Evolutionary conservation across 2,888 invertebrate genomes (phyloP), one percentile per base, ranked within the genome.

Genomic region (Drosophila austrosaltans): DNA sequence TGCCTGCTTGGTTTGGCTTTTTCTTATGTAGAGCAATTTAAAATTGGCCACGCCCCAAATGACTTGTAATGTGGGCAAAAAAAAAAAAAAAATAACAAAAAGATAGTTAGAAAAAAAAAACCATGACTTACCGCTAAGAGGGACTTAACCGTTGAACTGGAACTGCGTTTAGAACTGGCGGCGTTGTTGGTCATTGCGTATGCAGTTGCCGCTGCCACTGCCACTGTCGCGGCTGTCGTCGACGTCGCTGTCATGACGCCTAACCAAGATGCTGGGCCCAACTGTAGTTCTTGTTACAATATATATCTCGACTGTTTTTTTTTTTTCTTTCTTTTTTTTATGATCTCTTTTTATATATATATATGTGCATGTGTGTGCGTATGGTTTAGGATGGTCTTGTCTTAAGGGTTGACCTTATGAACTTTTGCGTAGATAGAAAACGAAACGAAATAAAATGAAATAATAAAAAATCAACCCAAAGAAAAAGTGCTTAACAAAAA

Each of bases 61-160:
- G 72, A 60, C 32, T 60, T 57, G 65, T 71, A 48, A 44, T 61
- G 72, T 44, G 65, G 65, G 53, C 48, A 48, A 48, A 48, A 48
- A 48, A 48, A 20, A 48, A 20, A 44, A 16, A 42, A 16, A 16
- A 5, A 25, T 20, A 10, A 32, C 28, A 64, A 53, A 56, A 30
- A 32, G n/a, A 30, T 30, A 42, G 12, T 32, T 57, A 30, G 44
- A 10, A 6, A 59, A 59, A 61, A 36, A 10, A 6, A 59, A 59
- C 59, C 69, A 64, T 63, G 69, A 89, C 89, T 89, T 82, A 89
- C 89, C 90, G 90, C 89, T 84, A 89, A 81, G 81, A 82, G 77
- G 79, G 86, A 87, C 85, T 81, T 89, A 87, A 90, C 89, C 87
- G 90, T 89, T 80, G 83, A 87, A 87, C 48, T 48, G 48, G 48